Conservation (phyloP, 2,113 vertebrate genomes). For the Balaenoptera acutorostrata region DNA sequence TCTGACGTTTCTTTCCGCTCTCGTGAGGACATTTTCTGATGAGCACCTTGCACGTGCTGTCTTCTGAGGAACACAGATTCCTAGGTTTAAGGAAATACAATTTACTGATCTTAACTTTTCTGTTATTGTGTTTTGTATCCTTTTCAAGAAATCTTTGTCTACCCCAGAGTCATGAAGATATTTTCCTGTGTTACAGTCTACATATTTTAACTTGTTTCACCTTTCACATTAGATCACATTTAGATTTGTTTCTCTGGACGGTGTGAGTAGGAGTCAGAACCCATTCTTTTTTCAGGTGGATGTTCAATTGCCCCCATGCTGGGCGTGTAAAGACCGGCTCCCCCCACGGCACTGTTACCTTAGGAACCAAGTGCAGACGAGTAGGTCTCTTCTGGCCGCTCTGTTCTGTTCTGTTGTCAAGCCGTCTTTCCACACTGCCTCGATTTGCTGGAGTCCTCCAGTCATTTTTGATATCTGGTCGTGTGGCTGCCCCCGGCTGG, state of each 20-base stretch:
- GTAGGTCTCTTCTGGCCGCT: neutral
- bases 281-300: neutral
- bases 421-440: neutral
- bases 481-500: too few species aligned
- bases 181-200: neutral
- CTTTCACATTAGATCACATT: neutral
- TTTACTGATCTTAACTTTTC: neutral
- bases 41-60: too few species aligned
- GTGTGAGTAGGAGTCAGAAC: neutral
- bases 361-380: neutral
- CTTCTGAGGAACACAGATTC: neutral
- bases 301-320: neutral
- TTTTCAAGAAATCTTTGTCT: neutral
- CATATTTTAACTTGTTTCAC: neutral
- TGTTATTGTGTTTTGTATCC: neutral
- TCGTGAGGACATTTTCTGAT: neutral
- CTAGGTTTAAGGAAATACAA: neutral
- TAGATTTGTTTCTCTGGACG: neutral
- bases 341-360: neutral
- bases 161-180: neutral
- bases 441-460: neutral
- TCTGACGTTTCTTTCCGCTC: neutral
- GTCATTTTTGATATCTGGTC: accelerated
- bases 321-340: too few species aligned
- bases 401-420: neutral